These are phyloP conservation scores for Rugalucina vietnamica DNA, from an alignment of 2,888 invertebrate species.

Conservation along the genomic window DNA sequence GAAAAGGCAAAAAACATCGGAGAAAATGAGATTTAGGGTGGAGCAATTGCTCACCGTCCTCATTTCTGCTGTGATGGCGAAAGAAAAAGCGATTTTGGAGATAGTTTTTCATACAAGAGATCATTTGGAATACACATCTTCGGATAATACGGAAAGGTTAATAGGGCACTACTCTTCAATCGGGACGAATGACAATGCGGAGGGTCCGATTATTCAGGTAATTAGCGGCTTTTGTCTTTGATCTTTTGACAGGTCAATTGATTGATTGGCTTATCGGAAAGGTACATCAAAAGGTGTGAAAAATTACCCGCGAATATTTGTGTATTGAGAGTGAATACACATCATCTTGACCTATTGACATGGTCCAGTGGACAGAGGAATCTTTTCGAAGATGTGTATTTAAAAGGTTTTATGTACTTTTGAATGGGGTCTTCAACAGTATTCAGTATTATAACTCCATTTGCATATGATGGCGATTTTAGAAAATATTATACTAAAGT, in stretches of 20 bases:
- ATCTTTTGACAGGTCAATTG: neutral
- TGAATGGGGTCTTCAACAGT: no score
- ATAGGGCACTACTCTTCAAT: neutral
- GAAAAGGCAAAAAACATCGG: slow-evolving; percentile 14
- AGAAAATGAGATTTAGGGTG: slow-evolving; percentile 7
- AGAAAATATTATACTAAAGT: no score
- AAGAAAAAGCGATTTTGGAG: slow-evolving; percentile 18
- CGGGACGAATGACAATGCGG: neutral
- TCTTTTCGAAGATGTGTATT: neutral
- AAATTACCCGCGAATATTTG: slow-evolving; percentile 5
- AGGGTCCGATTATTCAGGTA: slow-evolving; percentile 18
- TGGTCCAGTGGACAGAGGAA: neutral
- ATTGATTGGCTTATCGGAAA: neutral
- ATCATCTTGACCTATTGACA: slow-evolving; percentile 10
- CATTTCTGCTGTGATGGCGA: slow-evolving; percentile 9
- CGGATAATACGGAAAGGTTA: slow-evolving; percentile 9
- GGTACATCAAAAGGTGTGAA: slow-evolving; percentile 1
- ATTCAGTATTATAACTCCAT: no score
- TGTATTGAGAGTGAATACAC: slow-evolving; percentile 2
- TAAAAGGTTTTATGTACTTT: no score
- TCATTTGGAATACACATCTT: neutral
- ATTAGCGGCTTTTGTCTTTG: neutral
- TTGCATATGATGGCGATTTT: no score
- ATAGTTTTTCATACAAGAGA: slow-evolving; percentile 2
- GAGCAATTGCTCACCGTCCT: slow-evolving; percentile 12